These are phyloP conservation scores for Empidonax alnorum DNA, from an alignment of 2,113 vertebrate species.

Conservation along the genomic window DNA sequence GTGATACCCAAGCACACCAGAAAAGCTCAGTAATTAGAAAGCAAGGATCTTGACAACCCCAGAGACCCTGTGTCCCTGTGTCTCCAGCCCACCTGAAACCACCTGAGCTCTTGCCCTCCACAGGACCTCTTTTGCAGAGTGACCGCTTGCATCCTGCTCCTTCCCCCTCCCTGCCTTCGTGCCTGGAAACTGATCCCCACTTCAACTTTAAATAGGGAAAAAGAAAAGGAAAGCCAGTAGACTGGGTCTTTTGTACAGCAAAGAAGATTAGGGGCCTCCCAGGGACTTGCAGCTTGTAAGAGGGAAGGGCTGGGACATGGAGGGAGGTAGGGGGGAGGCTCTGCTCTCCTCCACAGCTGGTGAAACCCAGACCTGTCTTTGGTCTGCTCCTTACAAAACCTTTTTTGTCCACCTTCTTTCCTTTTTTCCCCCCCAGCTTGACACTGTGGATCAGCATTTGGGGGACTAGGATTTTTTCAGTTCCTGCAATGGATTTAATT, in stretches of 20 bases:
- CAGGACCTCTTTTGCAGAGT: background rate
- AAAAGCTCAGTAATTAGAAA: background rate
- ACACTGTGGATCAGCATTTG: background rate
- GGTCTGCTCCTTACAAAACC: background rate
- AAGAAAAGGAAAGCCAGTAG: slow-evolving; percentile 57
- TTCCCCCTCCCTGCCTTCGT: background rate
- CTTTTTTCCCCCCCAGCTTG: rapidly evolving
- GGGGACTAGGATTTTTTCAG: background rate
- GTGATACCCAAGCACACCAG: background rate
- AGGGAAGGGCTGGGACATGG: background rate
- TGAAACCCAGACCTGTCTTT: background rate
- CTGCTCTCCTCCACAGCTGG: rapidly evolving
- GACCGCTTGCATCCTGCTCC: background rate
- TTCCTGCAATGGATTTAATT: background rate
- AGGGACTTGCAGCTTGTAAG: slow-evolving; percentile 26
- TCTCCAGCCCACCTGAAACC: background rate
- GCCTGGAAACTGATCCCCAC: slow-evolving; percentile 56
- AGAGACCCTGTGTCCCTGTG: background rate
- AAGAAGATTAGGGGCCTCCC: slow-evolving; percentile 61
- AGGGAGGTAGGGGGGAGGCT: background rate
- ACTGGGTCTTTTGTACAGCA: slow-evolving; percentile 43
- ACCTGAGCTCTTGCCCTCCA: background rate
- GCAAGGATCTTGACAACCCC: background rate
- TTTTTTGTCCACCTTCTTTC: background rate
- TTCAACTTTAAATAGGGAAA: slow-evolving; percentile 42